Evolutionary conservation across 2,888 invertebrate species (phyloP), one percentile per base, ranked within the genome.

Genomic region (Gryllus longicercus): DNA sequence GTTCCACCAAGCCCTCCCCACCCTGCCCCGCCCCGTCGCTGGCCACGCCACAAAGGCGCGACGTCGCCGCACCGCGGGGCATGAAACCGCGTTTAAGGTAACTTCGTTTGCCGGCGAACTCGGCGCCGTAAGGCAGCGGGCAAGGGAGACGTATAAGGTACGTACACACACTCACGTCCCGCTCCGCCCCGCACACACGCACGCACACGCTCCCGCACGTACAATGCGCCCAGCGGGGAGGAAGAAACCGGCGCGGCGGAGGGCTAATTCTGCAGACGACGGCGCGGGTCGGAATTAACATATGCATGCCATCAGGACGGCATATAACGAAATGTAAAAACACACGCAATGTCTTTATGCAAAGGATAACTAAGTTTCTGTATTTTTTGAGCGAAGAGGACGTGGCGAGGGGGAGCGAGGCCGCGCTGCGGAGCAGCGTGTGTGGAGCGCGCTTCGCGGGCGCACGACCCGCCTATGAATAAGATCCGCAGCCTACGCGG

Each of bases 281-380:
- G 38, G 38, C 8, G 38, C n/a, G 63, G n/a, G 16, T n/a, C 63
- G 63, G 63, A 14, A 63, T 63, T 63, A 63, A 63, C 63, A 63
- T 63, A 63, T 63, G 63, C 63, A 63, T 63, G 63, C 63, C n/a
- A 63, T n/a, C 63, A 14, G 63, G 14, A 63, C 16, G 63, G n/a
- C 63, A 18, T 63, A 63, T 63, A 63, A 63, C 63, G 63, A 63
- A 63, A 63, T 63, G 63, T 63, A 63, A 63, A 63, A 63, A 63
- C 63, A 63, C 63, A n/a, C 14, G 63, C 63, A 63, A 63, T 63
- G 63, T 63, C 63, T 63, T 63, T 63, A 63, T 63, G 63, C 63
- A n/a, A 63, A 63, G n/a, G 63, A 63, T 63, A 63, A 63, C 63
- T 63, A 18, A n/a, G 63, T 63, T 63, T 63, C 16, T 63, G 63